Percentiles rank a stretch among this genome's conserved stretches.
phyloP scores from a whole-genome alignment of 1,140 invertebrate species.

The Brachionus manjavacas region DNA sequence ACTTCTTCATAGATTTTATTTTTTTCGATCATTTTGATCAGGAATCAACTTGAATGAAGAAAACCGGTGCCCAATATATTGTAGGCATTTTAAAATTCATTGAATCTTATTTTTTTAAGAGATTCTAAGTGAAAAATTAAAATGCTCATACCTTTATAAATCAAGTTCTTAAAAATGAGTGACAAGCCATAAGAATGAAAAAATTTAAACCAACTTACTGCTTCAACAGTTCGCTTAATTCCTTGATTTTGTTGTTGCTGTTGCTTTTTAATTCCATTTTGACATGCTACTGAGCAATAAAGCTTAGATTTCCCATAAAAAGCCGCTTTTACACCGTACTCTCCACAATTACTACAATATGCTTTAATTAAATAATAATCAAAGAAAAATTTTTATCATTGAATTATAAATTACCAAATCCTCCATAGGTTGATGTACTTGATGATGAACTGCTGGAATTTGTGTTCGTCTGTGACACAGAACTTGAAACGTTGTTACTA shows the following conservation, averaged over 20 bases:
- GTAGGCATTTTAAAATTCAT: no score
- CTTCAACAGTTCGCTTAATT: conserved; percentile 15
- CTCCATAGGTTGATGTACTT: neutral
- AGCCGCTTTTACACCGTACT: conserved; percentile 79
- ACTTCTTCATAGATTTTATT: no score
- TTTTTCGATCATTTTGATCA: no score
- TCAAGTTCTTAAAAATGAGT: no score
- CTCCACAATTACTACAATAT: conserved; percentile 80
- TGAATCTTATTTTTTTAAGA: no score
- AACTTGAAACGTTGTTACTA: neutral
- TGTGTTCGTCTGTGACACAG: neutral
- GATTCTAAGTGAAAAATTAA: no score
- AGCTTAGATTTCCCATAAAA: conserved; percentile 77
- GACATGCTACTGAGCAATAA: conserved; percentile 48
- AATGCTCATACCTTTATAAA: no score
- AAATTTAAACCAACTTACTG: conserved; percentile 1
- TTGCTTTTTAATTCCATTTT: conserved; percentile 29
- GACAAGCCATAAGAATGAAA: neutral
- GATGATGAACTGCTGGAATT: neutral
- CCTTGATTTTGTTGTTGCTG: conserved; percentile 13
- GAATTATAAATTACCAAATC: conserved; percentile 25
- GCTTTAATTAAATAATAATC: no score
- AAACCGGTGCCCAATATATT: no score
- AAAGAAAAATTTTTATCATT: no score
- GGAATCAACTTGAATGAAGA: no score